Base-by-base conservation (phyloP, 2,888 invertebrate genomes). In the Raillietiella orientalis region DNA sequence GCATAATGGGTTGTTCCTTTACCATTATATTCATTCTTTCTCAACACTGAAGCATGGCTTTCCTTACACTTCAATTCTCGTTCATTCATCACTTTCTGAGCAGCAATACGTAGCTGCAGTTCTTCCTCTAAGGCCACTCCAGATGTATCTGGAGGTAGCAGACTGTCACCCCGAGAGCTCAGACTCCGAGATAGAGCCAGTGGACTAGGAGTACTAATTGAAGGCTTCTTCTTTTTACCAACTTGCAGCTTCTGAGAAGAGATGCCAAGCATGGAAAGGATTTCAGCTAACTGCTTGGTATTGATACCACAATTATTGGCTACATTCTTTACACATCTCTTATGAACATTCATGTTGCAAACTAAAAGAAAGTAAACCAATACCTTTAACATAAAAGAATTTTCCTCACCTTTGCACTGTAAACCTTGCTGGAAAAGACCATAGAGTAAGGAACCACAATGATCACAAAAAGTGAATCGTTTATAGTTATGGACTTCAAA, bases 241-340 rank as follows among this genome's bases (percentile, higher is more conserved):
- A n/a, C n/a, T 11, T 56, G 62, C 48, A 71, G 64, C 48, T 75
- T 77, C 39, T 69, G 66, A 5, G 75, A 72, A 27, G 74, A 69
- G 43, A 93, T 70, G 43, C 87, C 87, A 52, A 93, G 66, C 43
- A 66, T 65, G 42, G 63, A 66, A 37, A 93, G 59, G 38, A 87
- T 70, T 45, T 75, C 71, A 4, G 84, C 90, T 77, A 96, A 71
- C 49, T 67, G 65, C 49, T 84, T 79, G 28, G 82, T 77, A 53
- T 96, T 77, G 48, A 90, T 82, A 41, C 96, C 93, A 52, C 96
- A 96, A 50, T 87, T 93, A 55, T 93, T 93, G 32, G 93, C 90
- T 33, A 96, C 93, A 53, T 96, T 96, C 51, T 82, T 82, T 55
- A 87, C 77, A 51, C 96, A 96, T 29, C 93, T 62, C 50, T 93